These are phyloP conservation scores for Diabrotica virgifera DNA, from an alignment of 1,140 invertebrate genomes.

Conservation along the genomic window DNA sequence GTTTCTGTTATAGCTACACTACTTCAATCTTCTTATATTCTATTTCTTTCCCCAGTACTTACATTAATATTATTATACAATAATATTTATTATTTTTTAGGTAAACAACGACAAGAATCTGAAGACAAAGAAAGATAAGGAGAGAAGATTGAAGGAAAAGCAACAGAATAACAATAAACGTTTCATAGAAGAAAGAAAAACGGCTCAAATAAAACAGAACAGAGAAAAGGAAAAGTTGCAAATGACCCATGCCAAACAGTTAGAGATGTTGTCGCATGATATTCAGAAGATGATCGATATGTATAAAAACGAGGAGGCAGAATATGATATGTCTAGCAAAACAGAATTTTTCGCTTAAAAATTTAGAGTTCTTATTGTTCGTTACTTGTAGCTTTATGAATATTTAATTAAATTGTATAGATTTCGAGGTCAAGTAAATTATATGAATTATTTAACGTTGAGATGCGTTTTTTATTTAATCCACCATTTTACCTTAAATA, in stretches of 20 bases:
- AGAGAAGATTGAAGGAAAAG: slow-evolving; percentile 88
- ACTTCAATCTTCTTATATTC: background rate
- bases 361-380: slow-evolving; percentile 3
- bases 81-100: slow-evolving; percentile 31
- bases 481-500: too few relatives aligned
- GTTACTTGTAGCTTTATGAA: background rate
- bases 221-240: slow-evolving; percentile 93
- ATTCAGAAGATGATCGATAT: slow-evolving; percentile 91
- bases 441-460: background rate
- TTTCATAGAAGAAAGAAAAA: slow-evolving; percentile 96
- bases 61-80: slow-evolving; percentile 5
- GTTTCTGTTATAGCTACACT: too few relatives aligned
- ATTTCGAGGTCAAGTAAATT: background rate
- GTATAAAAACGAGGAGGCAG: slow-evolving; percentile 92
- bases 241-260: slow-evolving; percentile 87
- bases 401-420: background rate
- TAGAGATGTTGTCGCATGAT: slow-evolving; percentile 86
- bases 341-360: slow-evolving; percentile 79
- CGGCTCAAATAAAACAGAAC: slow-evolving; percentile 81
- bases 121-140: slow-evolving; percentile 96
- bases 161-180: slow-evolving; percentile 99
- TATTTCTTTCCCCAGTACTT: background rate
- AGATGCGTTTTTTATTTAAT: background rate
- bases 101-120: slow-evolving; percentile 92
- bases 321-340: slow-evolving; percentile 87